Evolutionary conservation across 2,113 vertebrate genomes (phyloP), one percentile per base, ranked within the genome.

Genomic region (Canis aureus): DNA sequence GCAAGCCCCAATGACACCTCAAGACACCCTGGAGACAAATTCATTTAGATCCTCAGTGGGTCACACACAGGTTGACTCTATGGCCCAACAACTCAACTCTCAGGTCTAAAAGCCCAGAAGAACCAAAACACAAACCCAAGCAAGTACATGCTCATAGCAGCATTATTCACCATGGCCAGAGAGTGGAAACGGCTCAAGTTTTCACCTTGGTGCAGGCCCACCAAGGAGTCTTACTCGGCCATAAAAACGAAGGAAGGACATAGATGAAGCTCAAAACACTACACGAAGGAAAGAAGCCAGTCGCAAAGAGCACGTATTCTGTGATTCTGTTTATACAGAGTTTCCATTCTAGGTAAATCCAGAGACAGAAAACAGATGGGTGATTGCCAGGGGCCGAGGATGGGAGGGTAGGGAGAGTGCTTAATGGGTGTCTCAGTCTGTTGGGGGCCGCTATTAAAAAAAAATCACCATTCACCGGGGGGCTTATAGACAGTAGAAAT

Each of bases 21-120:
- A 16, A 51, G 73, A 51, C 43, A 25, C 43, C 13, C 8, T 51
- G 25, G 43, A 76, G 43, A 8, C 19, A 35, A 25, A 19, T 43
- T 87, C 43, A 8, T 3, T 2, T 19, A 0, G 5, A 32, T 38
- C 16, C 62, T 66, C 8, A 25, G 7, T 8, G 11, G 10, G 9
- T 2, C 23, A 20, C 22, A 38, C 32, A 20, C 0, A 27, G 13
- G n/a, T 17, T 2, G 60, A 35, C 35, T 11, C 0, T 1, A 15
- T 0, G 6, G 15, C 11, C 38, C 23, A 7, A 27, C 16, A 12
- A 9, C 12, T 67, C 66, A 10, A 1, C 15, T 49, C 64, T 53
- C 11, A 38, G 11, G 35, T 8, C 15, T 4, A 3, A 5, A 35
- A 71, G 51, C 25, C 73, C 79, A 9, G 3, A 88, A 59, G 51